Evolutionary conservation across 2,797 vertebrate genomes (phyloP).

Genomic region (Alcedo atthis): DNA sequence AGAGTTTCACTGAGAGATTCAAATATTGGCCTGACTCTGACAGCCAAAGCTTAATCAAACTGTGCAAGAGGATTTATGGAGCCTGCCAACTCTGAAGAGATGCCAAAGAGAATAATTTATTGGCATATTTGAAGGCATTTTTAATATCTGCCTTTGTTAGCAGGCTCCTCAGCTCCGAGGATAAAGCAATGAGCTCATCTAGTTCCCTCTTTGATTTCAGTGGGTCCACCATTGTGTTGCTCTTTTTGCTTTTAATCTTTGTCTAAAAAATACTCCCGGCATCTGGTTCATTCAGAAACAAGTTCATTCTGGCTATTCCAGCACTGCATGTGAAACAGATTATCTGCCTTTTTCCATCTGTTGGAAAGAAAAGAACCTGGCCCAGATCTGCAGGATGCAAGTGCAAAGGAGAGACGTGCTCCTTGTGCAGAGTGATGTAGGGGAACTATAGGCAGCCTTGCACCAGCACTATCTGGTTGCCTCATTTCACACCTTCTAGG

Average conservation of each 20-base stretch:
- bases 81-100: constrained; percentile 27
- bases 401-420: not conserved
- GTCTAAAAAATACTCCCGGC: not conserved
- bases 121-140: constrained; percentile 38
- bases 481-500: not conserved
- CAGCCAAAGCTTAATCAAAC: constrained; percentile 54
- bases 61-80: constrained; percentile 43
- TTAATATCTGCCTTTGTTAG: constrained; percentile 53
- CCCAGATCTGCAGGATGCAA: not conserved
- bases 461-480: not conserved
- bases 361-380: not conserved
- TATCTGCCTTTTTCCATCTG: not conserved
- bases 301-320: constrained; percentile 15
- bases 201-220: constrained; percentile 22
- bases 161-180: not conserved
- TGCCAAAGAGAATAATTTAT: constrained; percentile 44
- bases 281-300: constrained; percentile 28
- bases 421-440: not conserved
- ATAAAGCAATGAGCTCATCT: constrained; percentile 23
- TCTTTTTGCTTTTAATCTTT: constrained; percentile 13
- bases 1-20: constrained; percentile 14
- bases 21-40: constrained; percentile 10
- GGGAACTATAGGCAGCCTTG: rapidly evolving
- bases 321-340: not conserved
- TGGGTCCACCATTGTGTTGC: not conserved